Evolutionary conservation across 2,888 invertebrate genomes (phyloP), one percentile per base, ranked within the genome.

Genomic region (Rutpela maculata): DNA sequence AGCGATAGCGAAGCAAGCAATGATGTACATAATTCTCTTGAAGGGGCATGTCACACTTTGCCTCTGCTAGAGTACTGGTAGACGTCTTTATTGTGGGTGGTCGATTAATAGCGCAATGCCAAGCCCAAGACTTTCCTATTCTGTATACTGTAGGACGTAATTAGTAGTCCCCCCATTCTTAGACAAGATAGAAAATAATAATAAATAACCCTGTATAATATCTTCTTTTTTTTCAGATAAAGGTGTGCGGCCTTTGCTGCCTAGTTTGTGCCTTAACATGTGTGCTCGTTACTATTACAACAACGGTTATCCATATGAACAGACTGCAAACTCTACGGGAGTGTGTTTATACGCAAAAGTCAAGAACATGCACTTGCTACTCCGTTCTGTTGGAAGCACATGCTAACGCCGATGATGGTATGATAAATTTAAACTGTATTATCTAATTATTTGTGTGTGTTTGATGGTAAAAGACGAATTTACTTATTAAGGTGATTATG

Each of bases 231-330:
- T 90, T 90, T 19, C 91, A 97, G 97, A 95, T 97, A 87, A 97
- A 97, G 91, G 93, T 97, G 81, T 96, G 96, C 38, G 97, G 97
- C 1, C 95, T 95, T 3, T 96, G 96, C 88, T 97, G 97, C 81
- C 91, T 97, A 77, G 95, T 96, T 67, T 96, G 96, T 85, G 97
- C 97, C 7, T 91, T 97, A 76, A 95, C 96, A 0, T 97, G 97
- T 87, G 96, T 97, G 31, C 91, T 97, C 70, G 96, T 97, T 73
- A 96, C 96, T 19, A 96, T 97, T 67, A 97, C 97, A 1, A 97
- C 97, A 0, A 97, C 97, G 0, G 96, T 97, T 50, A 94, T 97
- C 84, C 97, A 97, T 89, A 97, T 97, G 97, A 94, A 94, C 89
- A 93, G 97, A 79, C 90, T 97, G 62, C 97, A 97, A 90, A 96